Conservation (phyloP, 2,113 vertebrate species). For the Suricata suricatta region DNA sequence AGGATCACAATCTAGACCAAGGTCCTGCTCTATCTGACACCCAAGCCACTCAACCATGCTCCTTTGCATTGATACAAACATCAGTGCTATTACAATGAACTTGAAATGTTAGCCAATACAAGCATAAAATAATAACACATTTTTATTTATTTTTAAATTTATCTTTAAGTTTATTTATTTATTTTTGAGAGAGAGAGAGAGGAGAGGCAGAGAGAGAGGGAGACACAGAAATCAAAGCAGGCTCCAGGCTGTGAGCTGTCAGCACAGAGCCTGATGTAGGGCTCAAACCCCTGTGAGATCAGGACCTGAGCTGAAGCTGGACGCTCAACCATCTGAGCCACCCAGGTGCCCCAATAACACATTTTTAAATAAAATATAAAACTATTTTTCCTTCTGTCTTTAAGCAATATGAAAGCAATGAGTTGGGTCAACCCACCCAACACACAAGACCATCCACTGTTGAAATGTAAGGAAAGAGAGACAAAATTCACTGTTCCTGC, state of each 20-base stretch:
- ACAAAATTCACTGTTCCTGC: not conserved
- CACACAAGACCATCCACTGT: not conserved
- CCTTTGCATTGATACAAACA: not conserved
- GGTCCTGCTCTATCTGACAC: not conserved
- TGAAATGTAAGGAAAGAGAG: not conserved
- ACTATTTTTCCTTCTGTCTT: not conserved
- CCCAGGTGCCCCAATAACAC: not conserved
- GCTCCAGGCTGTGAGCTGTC: no score
- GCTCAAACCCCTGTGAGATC: no score
- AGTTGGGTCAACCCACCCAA: not conserved
- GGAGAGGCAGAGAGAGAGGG: no score
- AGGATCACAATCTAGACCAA: not conserved
- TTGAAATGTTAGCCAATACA: not conserved
- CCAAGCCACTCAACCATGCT: not conserved
- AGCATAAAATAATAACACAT: not conserved
- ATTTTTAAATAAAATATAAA: not conserved
- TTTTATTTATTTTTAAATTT: not conserved
- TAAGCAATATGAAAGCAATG: conserved; percentile 8
- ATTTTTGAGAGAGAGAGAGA: no score
- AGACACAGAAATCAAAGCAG: no score
- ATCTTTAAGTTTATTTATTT: no score
- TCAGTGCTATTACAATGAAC: not conserved
- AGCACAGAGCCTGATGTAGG: no score
- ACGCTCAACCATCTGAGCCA: no score
- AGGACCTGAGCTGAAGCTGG: no score